Conservation (phyloP, 2,888 invertebrate species). For the Andrena trimmerana region DNA sequence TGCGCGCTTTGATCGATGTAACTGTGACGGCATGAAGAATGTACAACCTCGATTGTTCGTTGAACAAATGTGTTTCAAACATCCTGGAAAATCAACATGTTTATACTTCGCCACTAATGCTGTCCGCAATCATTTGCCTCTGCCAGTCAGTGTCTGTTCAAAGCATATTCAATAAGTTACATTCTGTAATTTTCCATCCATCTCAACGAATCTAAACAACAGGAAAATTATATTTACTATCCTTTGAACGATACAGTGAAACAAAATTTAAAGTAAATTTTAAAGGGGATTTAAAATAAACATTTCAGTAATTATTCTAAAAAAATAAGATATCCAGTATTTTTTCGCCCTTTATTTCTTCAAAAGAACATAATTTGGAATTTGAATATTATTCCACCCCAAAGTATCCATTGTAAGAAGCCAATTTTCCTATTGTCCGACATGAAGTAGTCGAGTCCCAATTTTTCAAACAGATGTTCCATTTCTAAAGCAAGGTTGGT, state of each 20-base stretch:
- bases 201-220: not conserved
- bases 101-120: slow-evolving; percentile 46
- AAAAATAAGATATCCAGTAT: not conserved
- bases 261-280: not conserved
- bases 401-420: too few relatives aligned
- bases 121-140: slow-evolving; percentile 31
- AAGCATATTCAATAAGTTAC: slow-evolving; percentile 5
- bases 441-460: too few relatives aligned
- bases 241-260: not conserved
- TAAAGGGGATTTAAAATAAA: not conserved
- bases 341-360: not conserved
- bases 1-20: slow-evolving; percentile 46
- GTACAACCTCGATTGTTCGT: slow-evolving; percentile 24
- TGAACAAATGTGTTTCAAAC: slow-evolving; percentile 28
- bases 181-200: slow-evolving; percentile 7
- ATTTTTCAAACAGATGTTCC: too few relatives aligned
- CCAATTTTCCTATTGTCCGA: too few relatives aligned
- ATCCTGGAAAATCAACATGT: slow-evolving; percentile 47
- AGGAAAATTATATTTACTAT: not conserved
- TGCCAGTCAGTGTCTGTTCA: slow-evolving; percentile 16
- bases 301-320: not conserved
- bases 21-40: slow-evolving; percentile 42
- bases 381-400: too few relatives aligned
- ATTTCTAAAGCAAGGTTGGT: not conserved
- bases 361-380: not conserved